A percentile compares a stretch with the other conserved stretches of the same genome.
Evolutionary conservation across 2,113 vertebrate genomes (phyloP).

Genomic region (Oreochromis aureus): DNA sequence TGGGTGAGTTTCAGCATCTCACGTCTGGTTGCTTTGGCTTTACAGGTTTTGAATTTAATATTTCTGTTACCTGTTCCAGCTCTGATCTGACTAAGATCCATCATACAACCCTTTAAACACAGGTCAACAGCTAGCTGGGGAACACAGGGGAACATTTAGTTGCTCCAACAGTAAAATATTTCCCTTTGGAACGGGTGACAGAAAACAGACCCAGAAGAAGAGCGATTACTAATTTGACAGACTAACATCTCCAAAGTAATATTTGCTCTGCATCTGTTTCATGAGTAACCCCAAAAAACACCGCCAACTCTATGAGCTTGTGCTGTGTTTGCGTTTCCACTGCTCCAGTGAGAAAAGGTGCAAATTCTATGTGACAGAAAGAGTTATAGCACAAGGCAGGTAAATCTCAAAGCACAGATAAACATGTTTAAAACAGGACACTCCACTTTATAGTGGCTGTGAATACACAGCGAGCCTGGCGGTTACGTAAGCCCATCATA

Average conservation of each 20-base stretch:
- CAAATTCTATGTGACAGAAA: neutral
- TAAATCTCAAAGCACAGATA: neutral
- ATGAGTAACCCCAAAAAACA: neutral
- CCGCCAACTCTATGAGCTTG: rapidly evolving
- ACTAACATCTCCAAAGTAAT: neutral
- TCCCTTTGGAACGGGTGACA: neutral
- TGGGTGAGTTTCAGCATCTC: neutral
- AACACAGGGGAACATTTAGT: neutral
- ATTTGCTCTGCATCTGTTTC: neutral
- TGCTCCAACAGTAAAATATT: neutral
- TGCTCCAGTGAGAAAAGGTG: neutral
- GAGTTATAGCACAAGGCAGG: neutral
- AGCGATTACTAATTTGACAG: rapidly evolving
- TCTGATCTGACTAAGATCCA: neutral
- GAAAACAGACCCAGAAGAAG: neutral
- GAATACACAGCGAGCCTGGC: neutral
- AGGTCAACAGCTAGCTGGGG: neutral
- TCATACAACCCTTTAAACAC: rapidly evolving
- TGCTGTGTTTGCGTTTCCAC: neutral
- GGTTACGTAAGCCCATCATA: neutral
- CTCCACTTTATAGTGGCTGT: neutral
- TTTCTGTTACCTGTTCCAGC: neutral
- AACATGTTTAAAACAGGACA: neutral
- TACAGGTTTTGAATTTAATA: neutral
- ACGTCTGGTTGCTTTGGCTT: neutral